Evolutionary conservation across 2,888 invertebrate species (phyloP), one percentile per base, ranked within the genome.

Genomic region (Noctua janthe): DNA sequence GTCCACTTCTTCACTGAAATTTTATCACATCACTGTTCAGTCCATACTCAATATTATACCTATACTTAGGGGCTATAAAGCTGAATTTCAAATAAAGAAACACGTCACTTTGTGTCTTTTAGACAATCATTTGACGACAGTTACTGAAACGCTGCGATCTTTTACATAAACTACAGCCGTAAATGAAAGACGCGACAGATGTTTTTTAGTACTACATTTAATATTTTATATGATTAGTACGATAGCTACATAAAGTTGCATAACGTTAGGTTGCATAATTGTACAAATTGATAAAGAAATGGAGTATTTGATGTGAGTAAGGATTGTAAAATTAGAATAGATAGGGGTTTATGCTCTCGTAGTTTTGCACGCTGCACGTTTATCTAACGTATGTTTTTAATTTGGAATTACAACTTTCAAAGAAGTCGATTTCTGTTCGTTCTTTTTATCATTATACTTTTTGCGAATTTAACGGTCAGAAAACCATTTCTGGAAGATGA

Each of bases 1-100:
- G 90, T 89, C 90, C 88, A 89, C 88, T 88, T 88, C 83, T 88
- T 83, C 59, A 84, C 83, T 83, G 87, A 84, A 54, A 89, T 90
- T 89, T 89, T 87, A 87, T 90, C 83, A 87, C 72, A 81, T 78
- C 70, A 11, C 39, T 74, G 11, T 47, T 56, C 8, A 66, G 1
- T 35, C 43, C 29, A 39, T 43, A 72, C 54, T 71, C 20, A 83
- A 83, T 80, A 66, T 64, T 71, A 76, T 39, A 66, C 72, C 59
- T 86, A 70, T 67, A 20, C 11, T 11, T 1, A 39, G 6, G 23
- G 4, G 62, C 10, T 71, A 76, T 83, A 87, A 79, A 84, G 77
- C 10, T 76, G 39, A 80, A 76, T 80, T 71, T 87, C 35, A 59
- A 47, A 67, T 15, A 64, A 70, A 47, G 35, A 11, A 64, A 51